A percentile compares a stretch with the other conserved stretches of the same genome.
These are phyloP conservation scores for Megaceryle alcyon DNA, from an alignment of 2,797 vertebrate genomes.

Conservation along the genomic window DNA sequence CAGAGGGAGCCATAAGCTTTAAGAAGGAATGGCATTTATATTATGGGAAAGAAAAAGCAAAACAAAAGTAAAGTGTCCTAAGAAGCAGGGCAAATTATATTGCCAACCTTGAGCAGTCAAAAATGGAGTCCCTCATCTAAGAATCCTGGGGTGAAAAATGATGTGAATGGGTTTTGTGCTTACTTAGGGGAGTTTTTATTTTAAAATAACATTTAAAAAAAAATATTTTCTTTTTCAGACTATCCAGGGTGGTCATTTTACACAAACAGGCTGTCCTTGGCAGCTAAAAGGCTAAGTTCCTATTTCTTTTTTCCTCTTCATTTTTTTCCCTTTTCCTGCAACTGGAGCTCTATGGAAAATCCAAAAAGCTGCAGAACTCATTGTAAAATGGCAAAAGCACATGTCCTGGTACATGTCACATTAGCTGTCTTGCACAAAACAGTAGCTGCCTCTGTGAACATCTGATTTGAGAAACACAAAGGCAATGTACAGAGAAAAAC, in stretches of 20 bases:
- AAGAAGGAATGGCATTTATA: constrained; percentile 50
- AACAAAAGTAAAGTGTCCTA: neutral
- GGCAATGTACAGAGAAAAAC: rapidly evolving
- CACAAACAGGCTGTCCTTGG: neutral
- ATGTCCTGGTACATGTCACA: neutral
- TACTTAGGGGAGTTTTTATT: neutral
- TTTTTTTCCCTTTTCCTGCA: neutral
- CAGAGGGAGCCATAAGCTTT: constrained; percentile 47
- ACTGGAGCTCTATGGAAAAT: neutral
- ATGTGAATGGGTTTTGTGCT: neutral
- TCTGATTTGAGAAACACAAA: neutral
- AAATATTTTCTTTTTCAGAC: neutral
- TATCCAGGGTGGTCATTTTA: neutral
- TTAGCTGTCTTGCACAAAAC: neutral
- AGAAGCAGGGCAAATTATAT: neutral
- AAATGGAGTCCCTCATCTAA: neutral
- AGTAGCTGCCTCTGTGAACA: neutral
- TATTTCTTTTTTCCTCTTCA: neutral
- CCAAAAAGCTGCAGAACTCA: neutral
- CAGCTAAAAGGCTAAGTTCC: neutral
- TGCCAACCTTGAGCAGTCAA: constrained; percentile 12
- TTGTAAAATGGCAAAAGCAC: neutral
- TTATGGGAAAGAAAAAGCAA: constrained; percentile 33
- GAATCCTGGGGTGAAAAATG: neutral
- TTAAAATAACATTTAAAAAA: neutral